Base-by-base conservation (phyloP, 2,888 invertebrate genomes). In the Blastobasis adustella region DNA sequence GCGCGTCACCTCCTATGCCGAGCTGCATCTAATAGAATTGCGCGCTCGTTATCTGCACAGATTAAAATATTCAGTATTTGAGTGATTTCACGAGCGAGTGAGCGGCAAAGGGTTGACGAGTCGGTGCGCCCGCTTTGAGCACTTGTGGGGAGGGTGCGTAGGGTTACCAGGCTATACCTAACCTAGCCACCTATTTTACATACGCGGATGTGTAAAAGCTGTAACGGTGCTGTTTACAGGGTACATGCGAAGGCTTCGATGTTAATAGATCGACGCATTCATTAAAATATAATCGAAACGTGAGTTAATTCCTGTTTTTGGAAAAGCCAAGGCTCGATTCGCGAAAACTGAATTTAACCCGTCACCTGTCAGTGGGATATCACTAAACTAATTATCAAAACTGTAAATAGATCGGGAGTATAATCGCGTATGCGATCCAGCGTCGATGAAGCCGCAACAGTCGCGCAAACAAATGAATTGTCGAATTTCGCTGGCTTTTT, bases 31-130 rank as follows among this genome's bases (percentile, higher is more conserved):
- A 88, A 88, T 86, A 88, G 85, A 86, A 88, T 87, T 85, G 85
- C 81, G 80, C 86, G 82, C 88, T 88, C 85, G 88, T 88, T 88
- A 88, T 88, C 86, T 87, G 87, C 79, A 81, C 86, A 87, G 88
- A 88, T 88, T 88, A 88, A 88, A 88, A 88, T 88, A 88, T 88
- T 88, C 87, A 88, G 87, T 87, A 88, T 88, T 88, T 87, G 88
- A 88, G 87, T 88, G 88, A 88, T 88, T 88, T 88, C 84, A 88
- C 88, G 88, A 87, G 77, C 79, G 88, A 88, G 80, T 85, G 88
- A 75, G 77, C 85, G 86, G 80, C 86, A 88, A 88, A 88, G 88
- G 88, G 88, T 86, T 88, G 85, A 82, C 84, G 85, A 84, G 84
- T 84, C 85, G 85, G 73, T 82, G 79, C 79, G 69, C 78, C 73